Conservation (phyloP, 2,113 vertebrate species). For the Oxygymnocypris stewartii region DNA sequence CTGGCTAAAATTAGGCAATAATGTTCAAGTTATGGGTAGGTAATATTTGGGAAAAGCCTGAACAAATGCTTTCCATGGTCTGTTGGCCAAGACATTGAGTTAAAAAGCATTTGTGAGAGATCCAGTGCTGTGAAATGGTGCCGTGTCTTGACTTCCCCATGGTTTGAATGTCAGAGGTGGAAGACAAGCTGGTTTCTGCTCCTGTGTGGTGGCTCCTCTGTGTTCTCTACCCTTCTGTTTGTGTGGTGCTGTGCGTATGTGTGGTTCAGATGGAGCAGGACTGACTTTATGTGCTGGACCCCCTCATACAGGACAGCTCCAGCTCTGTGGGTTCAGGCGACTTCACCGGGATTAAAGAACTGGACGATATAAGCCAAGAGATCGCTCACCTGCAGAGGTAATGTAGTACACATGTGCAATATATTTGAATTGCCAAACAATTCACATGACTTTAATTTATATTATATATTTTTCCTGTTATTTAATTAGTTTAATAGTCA, state of each 20-base stretch:
- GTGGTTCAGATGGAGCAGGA: slow-evolving; percentile 17
- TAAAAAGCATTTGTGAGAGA: slow-evolving; percentile 70
- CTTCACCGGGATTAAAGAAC: slow-evolving; percentile 93
- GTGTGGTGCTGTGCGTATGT: slow-evolving; percentile 44
- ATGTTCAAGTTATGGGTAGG: slow-evolving; percentile 77
- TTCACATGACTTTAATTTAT: not conserved
- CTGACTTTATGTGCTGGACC: slow-evolving; percentile 21
- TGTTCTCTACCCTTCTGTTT: slow-evolving; percentile 57
- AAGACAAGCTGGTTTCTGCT: slow-evolving; percentile 36
- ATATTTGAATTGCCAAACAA: not conserved
- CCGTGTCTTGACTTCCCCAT: slow-evolving; percentile 44
- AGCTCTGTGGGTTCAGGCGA: slow-evolving; percentile 91
- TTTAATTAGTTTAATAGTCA: not conserved
- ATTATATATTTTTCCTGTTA: not conserved
- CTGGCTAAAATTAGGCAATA: slow-evolving; percentile 67
- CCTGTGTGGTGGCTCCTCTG: slow-evolving; percentile 35
- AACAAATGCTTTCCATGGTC: slow-evolving; percentile 66
- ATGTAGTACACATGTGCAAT: no score
- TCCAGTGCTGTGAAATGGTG: slow-evolving; percentile 56
- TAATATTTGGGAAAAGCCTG: slow-evolving; percentile 58
- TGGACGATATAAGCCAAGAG: slow-evolving; percentile 96
- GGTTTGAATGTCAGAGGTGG: slow-evolving; percentile 55
- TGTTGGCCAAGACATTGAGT: slow-evolving; percentile 31
- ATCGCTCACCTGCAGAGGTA: slow-evolving; percentile 95
- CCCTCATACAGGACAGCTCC: slow-evolving; percentile 83